These are phyloP conservation scores for Datnioides undecimradiatus DNA, from an alignment of 2,113 vertebrate genomes.

Conservation along the genomic window DNA sequence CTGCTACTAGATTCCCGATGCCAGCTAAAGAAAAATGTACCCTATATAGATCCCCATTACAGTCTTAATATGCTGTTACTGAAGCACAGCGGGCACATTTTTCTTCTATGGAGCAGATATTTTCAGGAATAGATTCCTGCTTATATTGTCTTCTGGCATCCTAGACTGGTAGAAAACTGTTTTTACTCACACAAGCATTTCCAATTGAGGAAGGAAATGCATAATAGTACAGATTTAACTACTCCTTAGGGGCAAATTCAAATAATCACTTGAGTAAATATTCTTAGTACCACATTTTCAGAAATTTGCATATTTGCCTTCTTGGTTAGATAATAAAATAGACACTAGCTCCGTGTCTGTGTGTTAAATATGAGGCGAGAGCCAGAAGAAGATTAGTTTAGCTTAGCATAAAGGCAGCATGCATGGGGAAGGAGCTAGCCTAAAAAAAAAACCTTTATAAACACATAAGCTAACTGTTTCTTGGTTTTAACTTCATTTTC, in stretches of 20 bases:
- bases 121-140: not conserved
- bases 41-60: not conserved
- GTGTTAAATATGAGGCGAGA: not conserved
- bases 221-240: not conserved
- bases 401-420: not conserved
- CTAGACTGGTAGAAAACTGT: not conserved
- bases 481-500: not conserved
- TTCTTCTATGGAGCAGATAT: not conserved
- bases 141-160: not conserved
- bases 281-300: not conserved
- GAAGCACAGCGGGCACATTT: not conserved
- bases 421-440: not conserved
- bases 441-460: not conserved
- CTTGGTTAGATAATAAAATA: not conserved
- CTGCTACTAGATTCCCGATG: slow-evolving; percentile 47
- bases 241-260: not conserved
- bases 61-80: slow-evolving; percentile 1
- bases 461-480: not conserved
- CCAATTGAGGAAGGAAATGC: not conserved
- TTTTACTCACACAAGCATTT: not conserved
- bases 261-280: not conserved
- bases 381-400: not conserved
- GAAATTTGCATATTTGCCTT: not conserved
- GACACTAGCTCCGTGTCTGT: too few relatives aligned
- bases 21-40: slow-evolving; percentile 30